Evolutionary conservation across 1,140 invertebrate species (phyloP).

Genomic region (Drosophila trapezifrons): DNA sequence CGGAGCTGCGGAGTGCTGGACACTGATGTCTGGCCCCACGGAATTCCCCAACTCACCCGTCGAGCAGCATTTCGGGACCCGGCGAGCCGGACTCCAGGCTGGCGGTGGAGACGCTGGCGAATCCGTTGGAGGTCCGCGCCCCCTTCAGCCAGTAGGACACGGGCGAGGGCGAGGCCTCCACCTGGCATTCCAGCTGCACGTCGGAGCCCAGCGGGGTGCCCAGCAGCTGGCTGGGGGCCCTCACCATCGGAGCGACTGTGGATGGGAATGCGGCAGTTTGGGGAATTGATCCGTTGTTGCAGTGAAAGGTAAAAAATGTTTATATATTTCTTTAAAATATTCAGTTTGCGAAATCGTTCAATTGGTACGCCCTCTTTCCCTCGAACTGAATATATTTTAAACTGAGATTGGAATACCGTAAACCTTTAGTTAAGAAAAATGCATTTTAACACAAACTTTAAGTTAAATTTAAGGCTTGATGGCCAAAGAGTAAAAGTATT

Average conservation of each 20-base stretch:
- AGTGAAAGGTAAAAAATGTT: not conserved
- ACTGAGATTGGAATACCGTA: too few relatives aligned
- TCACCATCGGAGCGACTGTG: conserved; percentile 91
- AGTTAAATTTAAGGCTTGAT: too few relatives aligned
- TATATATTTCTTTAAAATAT: conserved; percentile 10
- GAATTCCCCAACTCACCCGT: conserved; percentile 87
- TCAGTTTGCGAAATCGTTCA: not conserved
- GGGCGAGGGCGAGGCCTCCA: conserved; percentile 92
- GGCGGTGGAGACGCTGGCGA: conserved; percentile 69
- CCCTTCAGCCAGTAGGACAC: conserved; percentile 94
- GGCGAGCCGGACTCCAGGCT: conserved; percentile 81
- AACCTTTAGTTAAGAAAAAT: not conserved
- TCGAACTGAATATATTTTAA: not conserved
- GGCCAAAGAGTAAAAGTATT: not conserved
- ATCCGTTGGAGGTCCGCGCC: conserved; percentile 84
- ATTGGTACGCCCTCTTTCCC: too few relatives aligned
- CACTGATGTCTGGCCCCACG: conserved; percentile 15
- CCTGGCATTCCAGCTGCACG: conserved; percentile 92
- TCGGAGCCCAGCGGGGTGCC: conserved; percentile 92
- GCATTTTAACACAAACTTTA: too few relatives aligned
- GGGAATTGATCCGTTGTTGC: conserved; percentile 16
- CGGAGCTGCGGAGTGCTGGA: not conserved
- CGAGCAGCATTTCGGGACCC: conserved; percentile 89
- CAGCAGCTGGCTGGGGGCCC: conserved; percentile 92
- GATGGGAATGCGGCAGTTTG: not conserved